Base-by-base conservation (phyloP, 30 jellyfish, hydroid and myxozoan genomes). In the Cassiopea xamachana region DNA sequence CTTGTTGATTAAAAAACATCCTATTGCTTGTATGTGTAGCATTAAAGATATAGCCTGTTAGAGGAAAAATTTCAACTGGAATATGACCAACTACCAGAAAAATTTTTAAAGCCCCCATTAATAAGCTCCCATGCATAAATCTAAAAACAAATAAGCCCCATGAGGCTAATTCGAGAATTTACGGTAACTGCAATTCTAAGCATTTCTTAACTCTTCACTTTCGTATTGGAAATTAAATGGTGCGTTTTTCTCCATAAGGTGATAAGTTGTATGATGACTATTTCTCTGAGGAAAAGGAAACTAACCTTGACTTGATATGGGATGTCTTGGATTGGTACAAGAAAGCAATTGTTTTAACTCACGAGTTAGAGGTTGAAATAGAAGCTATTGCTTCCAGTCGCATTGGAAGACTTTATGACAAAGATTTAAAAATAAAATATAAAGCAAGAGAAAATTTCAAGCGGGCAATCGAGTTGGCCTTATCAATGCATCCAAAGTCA, bases 341-440 rank as follows among this genome's bases (percentile, higher is more conserved):
- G 48, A 69, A 92, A 59, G 98, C 98, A 48, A 82, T 82, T 60
- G 80, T 92, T 15, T 68, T 87, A 84, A 81, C 98, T 3, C 81
- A 93, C 17, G 98, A 87, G 55, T 16, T 67, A 15, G 96, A 92
- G 5, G 82, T 92, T 79, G 98, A 92, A 69, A 59, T 75, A 51
- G 98, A 92, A 55, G 98, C 96, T 8, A 92, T 87, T 13, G 98
- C 98, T 2, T n/a, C 87, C 69, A 92, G 98, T 50, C 93, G 98
- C 46, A 58, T 92, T 71, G 98, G 98, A 7, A 86, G 81, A 13
- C 84, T 92, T 1, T 78, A 74, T 49, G 93, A 71, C 55, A 77
- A 81, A 43, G 92, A 80, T 14, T 60, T 92, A 46, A 75, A 87
- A 27, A 60, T 79, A 75, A 87, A 86, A 44, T 60, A 70, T 0